phyloP scores from a whole-genome alignment of 2,888 invertebrate genomes.

The Lasioglossum morio region DNA sequence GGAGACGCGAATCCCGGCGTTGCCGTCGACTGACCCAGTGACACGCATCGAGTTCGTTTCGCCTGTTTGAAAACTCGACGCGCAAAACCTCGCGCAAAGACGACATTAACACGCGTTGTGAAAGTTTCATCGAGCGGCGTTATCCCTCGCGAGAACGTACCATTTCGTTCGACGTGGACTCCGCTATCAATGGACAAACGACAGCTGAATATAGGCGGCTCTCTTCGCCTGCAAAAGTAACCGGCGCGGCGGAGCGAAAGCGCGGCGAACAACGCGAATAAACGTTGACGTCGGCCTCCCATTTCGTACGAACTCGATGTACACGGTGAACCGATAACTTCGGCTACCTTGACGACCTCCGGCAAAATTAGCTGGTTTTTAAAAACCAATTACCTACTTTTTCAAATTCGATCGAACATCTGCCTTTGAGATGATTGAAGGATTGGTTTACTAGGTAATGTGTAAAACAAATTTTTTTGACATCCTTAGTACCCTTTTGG shows the following conservation, averaged over 20 bases:
- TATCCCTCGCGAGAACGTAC: slow-evolving; percentile 19
- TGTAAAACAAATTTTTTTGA: too few relatives aligned
- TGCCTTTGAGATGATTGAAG: too few relatives aligned
- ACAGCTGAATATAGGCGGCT: slow-evolving; percentile 16
- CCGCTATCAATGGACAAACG: slow-evolving; percentile 7
- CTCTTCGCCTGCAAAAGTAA: not conserved
- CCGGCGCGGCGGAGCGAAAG: not conserved
- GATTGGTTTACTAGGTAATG: too few relatives aligned
- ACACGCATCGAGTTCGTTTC: slow-evolving; percentile 60
- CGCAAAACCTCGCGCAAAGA: slow-evolving; percentile 46
- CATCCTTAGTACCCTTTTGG: too few relatives aligned
- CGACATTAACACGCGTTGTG: slow-evolving; percentile 55
- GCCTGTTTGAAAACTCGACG: slow-evolving; percentile 48
- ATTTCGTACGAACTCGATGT: not conserved
- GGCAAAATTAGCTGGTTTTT: too few relatives aligned
- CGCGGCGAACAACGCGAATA: not conserved
- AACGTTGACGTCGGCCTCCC: slow-evolving; percentile 2
- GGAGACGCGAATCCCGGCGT: slow-evolving; percentile 8
- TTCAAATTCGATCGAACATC: too few relatives aligned
- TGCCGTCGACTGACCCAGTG: slow-evolving; percentile 59
- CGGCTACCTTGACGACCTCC: not conserved
- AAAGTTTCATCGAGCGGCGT: slow-evolving; percentile 63
- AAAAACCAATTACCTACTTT: too few relatives aligned
- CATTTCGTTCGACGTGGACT: slow-evolving; percentile 29
- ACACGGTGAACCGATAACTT: not conserved